Base-by-base conservation (phyloP, 1,140 invertebrate species). In the Solen grandis region DNA sequence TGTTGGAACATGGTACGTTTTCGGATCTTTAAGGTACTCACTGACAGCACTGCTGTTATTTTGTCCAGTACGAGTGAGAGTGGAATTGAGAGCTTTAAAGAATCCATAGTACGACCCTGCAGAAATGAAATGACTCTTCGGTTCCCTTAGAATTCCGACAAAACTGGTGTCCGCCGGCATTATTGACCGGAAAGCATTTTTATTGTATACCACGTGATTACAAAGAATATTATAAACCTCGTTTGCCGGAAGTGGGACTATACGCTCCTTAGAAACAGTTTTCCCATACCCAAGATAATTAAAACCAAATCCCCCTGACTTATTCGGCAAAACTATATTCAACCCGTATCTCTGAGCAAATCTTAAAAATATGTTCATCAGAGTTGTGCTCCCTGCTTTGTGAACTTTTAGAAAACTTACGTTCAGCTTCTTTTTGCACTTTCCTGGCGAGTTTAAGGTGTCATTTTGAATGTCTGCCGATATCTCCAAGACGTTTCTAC, bases 341-440 rank as follows among this genome's bases (percentile, higher is more conserved):
- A 89, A 62, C 13, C 83, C 73, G 54, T 86, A 22, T 27, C 36
- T 57, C 1, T 85, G 33, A 3, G 85, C 88, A 77, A 86, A 89
- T 19, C 86, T 70, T 25, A 87, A 59, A 57, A 89, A 85, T 29
- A 89, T 86, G 41, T 86, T 89, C 74, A 86, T 82, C 0, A 89
- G 65, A 1, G 88, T 88, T 13, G 84, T 86, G 57, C 88, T 89
- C 29, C 86, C 88, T 16, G 85, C 86, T 82, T 89, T 89, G 57
- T 89, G 88, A 1, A 89, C 87, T 65, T 89, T 88, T 8, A 89
- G 66, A 76, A 89, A 88, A 25, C 73, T 85, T 19, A 86, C 73
- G 52, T 86, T 85, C n/a, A 63, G 76, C 62, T 79, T 79, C 65
- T 80, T 72, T 22, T n/a, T 66, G 5, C 38, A n/a, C 41, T n/a